A percentile compares a stretch with the other conserved stretches of the same genome.
Conservation (phyloP, 2,113 vertebrate genomes). For the Sorex araneus region DNA sequence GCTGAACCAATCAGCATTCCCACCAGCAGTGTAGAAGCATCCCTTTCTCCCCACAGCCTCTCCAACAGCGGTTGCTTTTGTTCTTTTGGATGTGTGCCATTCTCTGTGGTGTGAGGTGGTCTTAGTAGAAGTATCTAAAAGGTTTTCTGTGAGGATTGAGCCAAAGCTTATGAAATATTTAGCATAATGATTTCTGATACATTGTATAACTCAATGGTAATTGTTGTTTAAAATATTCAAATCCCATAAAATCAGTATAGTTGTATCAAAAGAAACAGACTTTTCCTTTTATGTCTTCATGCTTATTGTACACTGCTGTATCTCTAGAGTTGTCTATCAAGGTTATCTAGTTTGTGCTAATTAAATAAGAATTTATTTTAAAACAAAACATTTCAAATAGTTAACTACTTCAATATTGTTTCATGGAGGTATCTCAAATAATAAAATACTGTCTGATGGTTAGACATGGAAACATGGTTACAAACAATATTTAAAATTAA, state of each 20-base stretch:
- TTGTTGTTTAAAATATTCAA: not conserved
- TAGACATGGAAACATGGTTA: slow-evolving; percentile 47
- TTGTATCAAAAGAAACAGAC: not conserved
- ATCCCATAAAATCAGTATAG: not conserved
- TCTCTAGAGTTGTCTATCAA: slow-evolving; percentile 24
- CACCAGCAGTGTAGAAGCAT: no score
- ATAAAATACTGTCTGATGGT: not conserved
- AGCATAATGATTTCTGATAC: not conserved
- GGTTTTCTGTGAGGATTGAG: not conserved
- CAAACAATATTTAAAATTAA: not conserved
- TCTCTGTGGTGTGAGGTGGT: no score
- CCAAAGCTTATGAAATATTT: slow-evolving; percentile 11
- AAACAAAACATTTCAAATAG: slow-evolving; percentile 68
- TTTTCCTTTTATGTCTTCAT: slow-evolving; percentile 2
- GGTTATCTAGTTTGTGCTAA: not conserved
- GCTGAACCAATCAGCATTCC: no score
- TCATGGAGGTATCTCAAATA: not conserved
- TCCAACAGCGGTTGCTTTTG: no score
- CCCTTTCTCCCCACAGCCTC: no score
- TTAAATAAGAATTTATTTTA: slow-evolving; percentile 69
- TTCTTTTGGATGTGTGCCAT: no score
- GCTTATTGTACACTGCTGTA: not conserved
- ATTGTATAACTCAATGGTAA: not conserved
- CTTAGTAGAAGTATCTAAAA: not conserved
- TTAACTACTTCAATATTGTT: slow-evolving; percentile 60